Evolutionary conservation across 1,140 invertebrate genomes (phyloP).

Genomic region (Palaemon carinicauda): DNA sequence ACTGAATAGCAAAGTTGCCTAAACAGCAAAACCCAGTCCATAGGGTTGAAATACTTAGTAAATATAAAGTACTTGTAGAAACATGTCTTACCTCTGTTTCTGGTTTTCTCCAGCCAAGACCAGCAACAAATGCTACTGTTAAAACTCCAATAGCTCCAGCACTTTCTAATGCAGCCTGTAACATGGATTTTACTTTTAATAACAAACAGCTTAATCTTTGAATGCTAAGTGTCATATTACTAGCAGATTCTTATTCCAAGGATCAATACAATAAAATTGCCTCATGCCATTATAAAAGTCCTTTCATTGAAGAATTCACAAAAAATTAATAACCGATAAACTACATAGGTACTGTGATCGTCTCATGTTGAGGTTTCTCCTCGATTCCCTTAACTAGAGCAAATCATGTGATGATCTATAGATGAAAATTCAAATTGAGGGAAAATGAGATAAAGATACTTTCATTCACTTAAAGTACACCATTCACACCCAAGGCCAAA

Average conservation of each 20-base stretch:
- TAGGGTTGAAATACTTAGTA: background rate
- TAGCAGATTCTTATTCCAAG: too few relatives aligned
- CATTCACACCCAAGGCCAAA: too few relatives aligned
- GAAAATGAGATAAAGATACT: background rate
- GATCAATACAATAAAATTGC: too few relatives aligned
- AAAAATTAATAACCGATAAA: too few relatives aligned
- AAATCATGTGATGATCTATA: too few relatives aligned
- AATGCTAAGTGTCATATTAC: background rate
- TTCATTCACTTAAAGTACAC: too few relatives aligned
- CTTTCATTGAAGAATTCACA: too few relatives aligned
- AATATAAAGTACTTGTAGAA: background rate
- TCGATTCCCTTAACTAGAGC: too few relatives aligned
- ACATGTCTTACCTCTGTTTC: conserved; percentile 34
- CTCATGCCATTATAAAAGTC: too few relatives aligned
- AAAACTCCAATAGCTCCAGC: conserved; percentile 57
- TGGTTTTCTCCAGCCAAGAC: conserved; percentile 49
- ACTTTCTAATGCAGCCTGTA: conserved; percentile 55
- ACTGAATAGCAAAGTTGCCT: too few relatives aligned
- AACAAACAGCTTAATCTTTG: background rate
- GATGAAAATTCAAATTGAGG: background rate
- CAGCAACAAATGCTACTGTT: conserved; percentile 56
- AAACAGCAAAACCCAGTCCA: background rate
- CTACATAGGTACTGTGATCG: too few relatives aligned
- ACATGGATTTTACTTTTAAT: background rate
- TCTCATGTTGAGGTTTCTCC: too few relatives aligned